Base-by-base conservation (phyloP, 2,113 vertebrate genomes). In the Leucosticte australis region DNA sequence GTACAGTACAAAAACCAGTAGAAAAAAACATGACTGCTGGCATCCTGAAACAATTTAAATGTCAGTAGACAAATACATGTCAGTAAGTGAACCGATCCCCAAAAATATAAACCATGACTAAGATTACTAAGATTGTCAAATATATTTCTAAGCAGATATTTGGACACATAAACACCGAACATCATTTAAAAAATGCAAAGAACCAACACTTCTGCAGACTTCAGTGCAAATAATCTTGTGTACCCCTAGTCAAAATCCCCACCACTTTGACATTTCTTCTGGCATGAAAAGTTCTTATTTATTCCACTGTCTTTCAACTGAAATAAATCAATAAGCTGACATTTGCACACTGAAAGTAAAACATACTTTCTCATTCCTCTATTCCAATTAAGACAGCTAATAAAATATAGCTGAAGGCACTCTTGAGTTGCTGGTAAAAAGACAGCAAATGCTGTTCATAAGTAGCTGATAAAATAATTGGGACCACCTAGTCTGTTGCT, bases 101-200 rank as follows among this genome's bases (percentile, higher is more conserved):
- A 35, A 41, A 90, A 78, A 57, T 18, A 2, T 44, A 77, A 46
- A 44, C 15, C 15, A 18, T 19, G 2, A 23, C 79, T 82, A 94
- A 42, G 15, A 64, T 37, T 33, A 16, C 18, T 52, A 10, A 68
- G 42, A 63, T 56, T 89, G 81, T 55, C 9, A 64, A 28, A 50
- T 18, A 11, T 33, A 74, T 28, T 74, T 70, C 23, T 60, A 79
- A 79, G 35, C 75, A 70, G 46, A 44, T 55, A 68, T 77, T 68
- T 87, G 44, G 63, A 50, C 26, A 59, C 0, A 0, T 18, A 84
- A 89, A 52, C 9, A 76, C 3, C 26, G 42, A 15, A 37, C 4
- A 50, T 0, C 12, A 28, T 41, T 75, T 70, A 0, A 13, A 71
- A 73, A 68, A n/a, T 27, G 13, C 3, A 31, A 50, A 87, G 9